Base-by-base conservation (phyloP, 1,140 invertebrate species). In the Brachystomella parvula region DNA sequence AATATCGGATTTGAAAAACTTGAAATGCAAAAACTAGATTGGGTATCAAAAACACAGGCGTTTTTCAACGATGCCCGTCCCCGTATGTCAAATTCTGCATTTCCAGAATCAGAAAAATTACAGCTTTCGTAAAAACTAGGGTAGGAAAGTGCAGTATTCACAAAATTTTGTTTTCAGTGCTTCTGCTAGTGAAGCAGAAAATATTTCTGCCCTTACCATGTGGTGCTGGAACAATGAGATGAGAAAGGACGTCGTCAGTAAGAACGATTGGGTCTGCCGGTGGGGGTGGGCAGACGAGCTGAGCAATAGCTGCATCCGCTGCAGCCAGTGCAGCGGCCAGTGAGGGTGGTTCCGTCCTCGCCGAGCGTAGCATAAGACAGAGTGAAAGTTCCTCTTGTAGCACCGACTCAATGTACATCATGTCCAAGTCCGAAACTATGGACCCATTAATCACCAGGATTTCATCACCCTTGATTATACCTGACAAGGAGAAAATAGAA, bases 361-460 rank as follows among this genome's bases (percentile, higher is more conserved):
- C 94, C 24, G 92, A 96, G 69, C 94, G 85, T 86, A 97, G 94
- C 88, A 96, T 97, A 86, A 97, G 91, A 80, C 92, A 94, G n/a
- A 98, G 83, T 30, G 90, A 88, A 35, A 92, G 83, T 76, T 96
- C 94, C 78, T 97, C 94, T 80, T 96, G 70, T 3, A 71, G 66
- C 26, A 71, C 70, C 3, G 77, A 78, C 78, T 97, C 95, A 75
- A 98, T 85, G 82, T 95, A 97, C 89, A 98, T 97, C 94, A 98
- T 98, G 83, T 98, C 94, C 79, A 98, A 83, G 80, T 97, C 94
- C 70, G 90, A 93, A 49, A 98, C 94, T 76, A 97, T 92, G 68
- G 94, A 92, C 69, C 94, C 92, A 81, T 98, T 98, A 78, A 98
- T 96, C 74, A 98, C 93, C 86, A 98, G 93, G 77, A 98, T 96